Conservation (phyloP, 2,888 invertebrate genomes). For the Eudiplozoon nipponicum region DNA sequence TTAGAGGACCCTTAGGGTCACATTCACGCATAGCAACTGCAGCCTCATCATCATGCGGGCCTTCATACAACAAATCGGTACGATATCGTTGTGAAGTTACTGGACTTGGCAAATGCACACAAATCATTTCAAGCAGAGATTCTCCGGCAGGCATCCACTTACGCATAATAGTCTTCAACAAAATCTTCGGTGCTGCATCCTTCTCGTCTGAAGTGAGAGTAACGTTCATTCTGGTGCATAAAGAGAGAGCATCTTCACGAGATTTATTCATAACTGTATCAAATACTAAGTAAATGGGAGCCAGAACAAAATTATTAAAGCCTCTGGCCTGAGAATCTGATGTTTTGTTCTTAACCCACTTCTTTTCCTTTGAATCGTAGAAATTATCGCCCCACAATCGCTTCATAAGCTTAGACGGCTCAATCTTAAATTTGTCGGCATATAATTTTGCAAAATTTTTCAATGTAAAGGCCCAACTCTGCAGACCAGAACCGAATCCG, state of each 20-base stretch:
- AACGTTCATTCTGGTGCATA: slow-evolving; percentile 62
- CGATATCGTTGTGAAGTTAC: slow-evolving; percentile 93
- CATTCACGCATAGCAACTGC: slow-evolving; percentile 45
- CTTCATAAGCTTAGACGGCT: slow-evolving; percentile 79
- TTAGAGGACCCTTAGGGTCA: slow-evolving; percentile 74
- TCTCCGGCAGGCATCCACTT: slow-evolving; percentile 98
- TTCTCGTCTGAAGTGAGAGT: slow-evolving; percentile 66
- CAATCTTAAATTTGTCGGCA: slow-evolving; percentile 64
- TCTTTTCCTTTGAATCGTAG: slow-evolving; percentile 80
- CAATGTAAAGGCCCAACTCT: slow-evolving; percentile 97
- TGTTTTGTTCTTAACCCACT: slow-evolving; percentile 65
- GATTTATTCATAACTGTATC: slow-evolving; percentile 61
- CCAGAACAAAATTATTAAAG: slow-evolving; percentile 89
- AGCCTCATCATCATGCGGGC: slow-evolving; percentile 73
- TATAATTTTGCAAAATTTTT: slow-evolving; percentile 99
- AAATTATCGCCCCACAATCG: slow-evolving; percentile 82
- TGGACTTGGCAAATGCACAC: slow-evolving; percentile 90
- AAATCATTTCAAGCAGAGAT: slow-evolving; percentile 97
- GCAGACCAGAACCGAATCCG: slow-evolving; percentile 92
- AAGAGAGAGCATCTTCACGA: slow-evolving; percentile 57
- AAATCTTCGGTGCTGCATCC: slow-evolving; percentile 71
- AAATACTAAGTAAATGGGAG: slow-evolving; percentile 85
- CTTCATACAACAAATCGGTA: slow-evolving; percentile 95
- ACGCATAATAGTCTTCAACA: slow-evolving; percentile 86
- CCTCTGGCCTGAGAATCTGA: slow-evolving; percentile 34